Conservation (phyloP, 23 tunicate species). For the Styela clava region DNA sequence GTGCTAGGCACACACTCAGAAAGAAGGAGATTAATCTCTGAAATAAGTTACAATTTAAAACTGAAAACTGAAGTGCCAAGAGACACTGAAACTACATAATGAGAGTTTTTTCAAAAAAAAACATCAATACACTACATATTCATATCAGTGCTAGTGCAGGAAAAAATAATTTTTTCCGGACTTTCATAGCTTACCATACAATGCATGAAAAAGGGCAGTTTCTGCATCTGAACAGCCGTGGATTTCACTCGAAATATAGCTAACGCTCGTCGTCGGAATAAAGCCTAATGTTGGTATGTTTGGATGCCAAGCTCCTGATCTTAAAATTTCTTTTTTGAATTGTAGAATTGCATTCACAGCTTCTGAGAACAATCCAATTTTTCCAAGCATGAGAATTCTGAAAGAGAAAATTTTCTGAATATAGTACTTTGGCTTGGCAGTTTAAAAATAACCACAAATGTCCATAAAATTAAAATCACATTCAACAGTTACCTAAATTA, state of each 20-base stretch:
- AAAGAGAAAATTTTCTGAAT: background rate
- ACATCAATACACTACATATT: too few species aligned
- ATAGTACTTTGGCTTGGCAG: background rate
- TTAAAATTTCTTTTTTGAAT: background rate
- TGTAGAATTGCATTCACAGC: background rate
- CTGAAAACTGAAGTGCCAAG: too few species aligned
- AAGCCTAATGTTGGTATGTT: constrained; percentile 6
- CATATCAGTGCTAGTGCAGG: too few species aligned
- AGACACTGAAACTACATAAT: too few species aligned
- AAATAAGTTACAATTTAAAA: too few species aligned
- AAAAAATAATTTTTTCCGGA: too few species aligned
- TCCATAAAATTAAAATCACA: too few species aligned
- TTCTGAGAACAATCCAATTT: constrained; percentile 13
- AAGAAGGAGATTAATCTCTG: too few species aligned
- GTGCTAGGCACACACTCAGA: too few species aligned
- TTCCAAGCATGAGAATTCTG: constrained; percentile 20
- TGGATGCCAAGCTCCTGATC: constrained; percentile 5
- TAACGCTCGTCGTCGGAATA: constrained; percentile 3
- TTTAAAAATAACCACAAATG: background rate
- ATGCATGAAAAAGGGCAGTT: constrained; percentile 15
- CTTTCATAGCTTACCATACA: constrained; percentile 25
- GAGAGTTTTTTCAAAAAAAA: too few species aligned
- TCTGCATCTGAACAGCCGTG: constrained; percentile 20
- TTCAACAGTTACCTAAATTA: background rate
- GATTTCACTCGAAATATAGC: constrained; percentile 8